Evolutionary conservation across 2,797 vertebrate species (phyloP).

Genomic region (Tapera naevia): DNA sequence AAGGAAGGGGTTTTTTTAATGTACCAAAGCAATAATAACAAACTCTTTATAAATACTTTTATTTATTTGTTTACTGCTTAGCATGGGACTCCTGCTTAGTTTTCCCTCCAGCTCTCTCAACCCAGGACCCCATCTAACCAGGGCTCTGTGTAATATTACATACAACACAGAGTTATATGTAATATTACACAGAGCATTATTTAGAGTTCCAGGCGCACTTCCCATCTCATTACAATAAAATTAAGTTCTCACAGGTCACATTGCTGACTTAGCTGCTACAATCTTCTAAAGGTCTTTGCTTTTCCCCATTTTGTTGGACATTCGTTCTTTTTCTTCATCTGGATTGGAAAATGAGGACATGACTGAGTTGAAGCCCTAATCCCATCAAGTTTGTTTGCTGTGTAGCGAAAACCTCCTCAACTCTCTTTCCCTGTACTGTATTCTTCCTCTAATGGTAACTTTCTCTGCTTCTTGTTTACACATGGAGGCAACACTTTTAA

Average conservation of each 20-base stretch:
- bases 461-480: conserved; percentile 16
- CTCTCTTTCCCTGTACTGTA: background rate
- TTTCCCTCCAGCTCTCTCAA: background rate
- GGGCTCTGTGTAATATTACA: background rate
- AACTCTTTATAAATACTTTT: background rate
- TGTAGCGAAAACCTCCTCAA: background rate
- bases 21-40: background rate
- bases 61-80: background rate
- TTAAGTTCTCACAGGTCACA: background rate
- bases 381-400: background rate
- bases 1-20: background rate
- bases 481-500: background rate
- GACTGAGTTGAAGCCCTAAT: background rate
- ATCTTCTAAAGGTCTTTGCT: background rate
- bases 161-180: background rate
- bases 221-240: background rate
- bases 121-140: background rate
- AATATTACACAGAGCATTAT: background rate
- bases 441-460: background rate
- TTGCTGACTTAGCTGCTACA: background rate
- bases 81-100: background rate
- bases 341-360: background rate
- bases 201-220: background rate
- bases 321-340: background rate
- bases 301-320: background rate